Conservation (phyloP, 2,797 vertebrate species). For the Linurgus olivaceus region DNA sequence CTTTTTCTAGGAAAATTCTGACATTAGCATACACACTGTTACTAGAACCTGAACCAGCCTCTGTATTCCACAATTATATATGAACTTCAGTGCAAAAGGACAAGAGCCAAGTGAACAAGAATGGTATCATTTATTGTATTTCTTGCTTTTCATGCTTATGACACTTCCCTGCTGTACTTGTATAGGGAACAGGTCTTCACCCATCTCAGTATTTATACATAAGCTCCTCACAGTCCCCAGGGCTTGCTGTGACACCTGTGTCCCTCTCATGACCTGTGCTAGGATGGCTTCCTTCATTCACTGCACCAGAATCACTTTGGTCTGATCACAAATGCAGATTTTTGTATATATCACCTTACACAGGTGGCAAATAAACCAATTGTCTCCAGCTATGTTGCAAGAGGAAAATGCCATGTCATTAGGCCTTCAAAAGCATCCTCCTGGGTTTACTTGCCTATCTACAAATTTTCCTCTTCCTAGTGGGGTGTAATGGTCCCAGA, state of each 20-base stretch:
- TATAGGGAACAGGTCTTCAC: neutral
- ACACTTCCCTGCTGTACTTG: neutral
- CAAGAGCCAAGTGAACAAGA: neutral
- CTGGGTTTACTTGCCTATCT: neutral
- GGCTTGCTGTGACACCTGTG: neutral
- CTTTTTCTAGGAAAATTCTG: neutral
- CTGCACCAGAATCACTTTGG: neutral
- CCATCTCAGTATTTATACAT: neutral
- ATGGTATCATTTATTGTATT: neutral
- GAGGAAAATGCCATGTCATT: neutral
- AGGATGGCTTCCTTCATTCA: neutral
- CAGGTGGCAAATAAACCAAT: neutral
- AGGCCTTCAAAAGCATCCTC: neutral
- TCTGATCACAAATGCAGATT: neutral
- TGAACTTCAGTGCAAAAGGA: neutral
- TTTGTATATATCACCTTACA: neutral
- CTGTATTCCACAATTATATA: neutral
- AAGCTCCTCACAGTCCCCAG: neutral
- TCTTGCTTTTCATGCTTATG: neutral
- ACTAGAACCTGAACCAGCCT: neutral
- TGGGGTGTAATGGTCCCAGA: neutral
- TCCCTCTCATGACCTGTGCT: neutral
- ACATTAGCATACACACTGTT: neutral
- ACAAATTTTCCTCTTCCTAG: neutral
- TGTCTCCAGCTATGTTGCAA: neutral